phyloP scores from a whole-genome alignment of 2,888 invertebrate genomes.

The Nomada goodeniana region DNA sequence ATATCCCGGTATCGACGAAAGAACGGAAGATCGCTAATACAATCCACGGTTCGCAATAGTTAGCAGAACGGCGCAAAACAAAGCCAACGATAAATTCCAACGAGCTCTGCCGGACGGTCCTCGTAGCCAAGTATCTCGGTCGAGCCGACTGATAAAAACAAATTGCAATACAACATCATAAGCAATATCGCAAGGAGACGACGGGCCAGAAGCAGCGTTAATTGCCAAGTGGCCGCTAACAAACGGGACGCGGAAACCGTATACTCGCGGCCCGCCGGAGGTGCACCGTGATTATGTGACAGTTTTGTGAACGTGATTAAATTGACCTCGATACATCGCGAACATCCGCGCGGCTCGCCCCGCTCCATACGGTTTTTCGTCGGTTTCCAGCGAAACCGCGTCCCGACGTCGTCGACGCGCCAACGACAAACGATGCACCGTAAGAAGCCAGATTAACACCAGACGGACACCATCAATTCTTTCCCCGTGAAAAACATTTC shows the following conservation, averaged over 20 bases:
- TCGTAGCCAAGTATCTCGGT: too few relatives aligned
- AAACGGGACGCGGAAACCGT: constrained; percentile 46
- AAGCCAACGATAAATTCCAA: too few relatives aligned
- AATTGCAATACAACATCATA: not conserved
- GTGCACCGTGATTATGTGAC: constrained; percentile 70
- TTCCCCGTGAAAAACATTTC: not conserved
- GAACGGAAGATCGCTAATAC: too few relatives aligned
- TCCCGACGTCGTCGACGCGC: not conserved
- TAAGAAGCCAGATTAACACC: not conserved
- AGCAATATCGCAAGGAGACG: not conserved
- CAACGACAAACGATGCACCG: not conserved
- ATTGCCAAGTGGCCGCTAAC: not conserved
- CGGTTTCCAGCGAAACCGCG: constrained; percentile 35
- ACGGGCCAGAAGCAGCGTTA: not conserved
- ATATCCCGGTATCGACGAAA: too few relatives aligned
- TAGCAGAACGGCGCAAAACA: too few relatives aligned
- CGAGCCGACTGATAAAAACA: too few relatives aligned
- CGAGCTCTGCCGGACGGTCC: too few relatives aligned
- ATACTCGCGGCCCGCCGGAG: constrained; percentile 39
- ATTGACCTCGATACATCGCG: constrained; percentile 71
- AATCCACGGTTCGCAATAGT: too few relatives aligned
- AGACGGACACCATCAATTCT: not conserved
- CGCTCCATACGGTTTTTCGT: constrained; percentile 44
- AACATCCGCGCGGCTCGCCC: constrained; percentile 61
- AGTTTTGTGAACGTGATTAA: constrained; percentile 72